Evolutionary conservation across 2,888 invertebrate genomes (phyloP).

Genomic region (Melolontha melolontha): DNA sequence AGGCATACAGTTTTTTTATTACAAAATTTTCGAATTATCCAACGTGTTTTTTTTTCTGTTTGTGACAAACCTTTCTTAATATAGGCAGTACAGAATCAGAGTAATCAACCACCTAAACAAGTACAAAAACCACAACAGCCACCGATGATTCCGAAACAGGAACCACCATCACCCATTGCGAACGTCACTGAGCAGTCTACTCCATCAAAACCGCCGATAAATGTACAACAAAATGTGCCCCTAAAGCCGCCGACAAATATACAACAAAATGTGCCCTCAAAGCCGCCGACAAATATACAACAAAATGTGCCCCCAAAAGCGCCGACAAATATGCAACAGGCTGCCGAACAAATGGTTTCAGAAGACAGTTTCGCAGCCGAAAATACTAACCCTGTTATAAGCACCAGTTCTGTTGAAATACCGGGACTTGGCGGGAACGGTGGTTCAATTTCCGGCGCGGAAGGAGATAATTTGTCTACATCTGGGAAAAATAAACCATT

Average conservation of each 20-base stretch:
- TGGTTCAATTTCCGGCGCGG: neutral
- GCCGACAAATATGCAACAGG: slow-evolving; percentile 27
- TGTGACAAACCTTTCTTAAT: neutral
- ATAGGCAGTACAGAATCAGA: slow-evolving; percentile 33
- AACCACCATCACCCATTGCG: too few species aligned
- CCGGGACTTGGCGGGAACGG: slow-evolving; percentile 11
- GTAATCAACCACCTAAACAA: slow-evolving; percentile 28
- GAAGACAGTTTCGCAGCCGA: slow-evolving; percentile 5
- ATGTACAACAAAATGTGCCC: neutral
- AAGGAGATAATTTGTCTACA: slow-evolving; percentile 9
- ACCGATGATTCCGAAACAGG: slow-evolving; percentile 37
- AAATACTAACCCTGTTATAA: slow-evolving; percentile 7
- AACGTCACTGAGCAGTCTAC: too few species aligned
- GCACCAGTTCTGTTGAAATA: slow-evolving; percentile 20
- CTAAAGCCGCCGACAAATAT: slow-evolving; percentile 22
- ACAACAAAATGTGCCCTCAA: too few species aligned
- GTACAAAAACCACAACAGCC: slow-evolving; percentile 38
- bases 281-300: neutral
- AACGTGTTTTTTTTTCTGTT: neutral
- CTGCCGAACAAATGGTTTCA: slow-evolving; percentile 27
- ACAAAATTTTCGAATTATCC: neutral
- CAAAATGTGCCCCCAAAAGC: slow-evolving; percentile 35
- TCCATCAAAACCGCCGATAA: too few species aligned
- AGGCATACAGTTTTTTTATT: slow-evolving; percentile 45
- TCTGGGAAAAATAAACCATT: slow-evolving; percentile 43